Percentiles rank a stretch among this genome's conserved stretches.
These are phyloP conservation scores for Aspidiotus rigidus DNA, from an alignment of 2,888 invertebrate species.

Conservation along the genomic window DNA sequence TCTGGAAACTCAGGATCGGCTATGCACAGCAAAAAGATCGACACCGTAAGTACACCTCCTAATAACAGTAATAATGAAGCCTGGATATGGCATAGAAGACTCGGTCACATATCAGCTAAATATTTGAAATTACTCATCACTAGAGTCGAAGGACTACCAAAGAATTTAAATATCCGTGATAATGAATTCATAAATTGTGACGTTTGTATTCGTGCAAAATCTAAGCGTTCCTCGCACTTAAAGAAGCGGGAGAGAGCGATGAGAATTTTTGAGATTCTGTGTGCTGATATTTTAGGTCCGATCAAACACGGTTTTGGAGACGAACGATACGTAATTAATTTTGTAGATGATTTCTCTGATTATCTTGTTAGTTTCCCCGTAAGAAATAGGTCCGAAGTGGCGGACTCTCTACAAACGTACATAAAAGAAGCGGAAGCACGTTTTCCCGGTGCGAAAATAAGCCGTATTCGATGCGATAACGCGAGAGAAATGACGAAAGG, in stretches of 20 bases:
- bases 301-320: background rate
- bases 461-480: too few relatives aligned
- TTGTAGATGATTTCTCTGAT: background rate
- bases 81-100: conserved; percentile 1
- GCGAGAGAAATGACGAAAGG: too few relatives aligned
- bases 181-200: background rate
- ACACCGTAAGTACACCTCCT: too few relatives aligned
- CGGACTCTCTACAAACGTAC: background rate
- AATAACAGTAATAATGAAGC: too few relatives aligned
- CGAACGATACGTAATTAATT: background rate
- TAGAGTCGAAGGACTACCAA: background rate
- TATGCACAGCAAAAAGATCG: too few relatives aligned
- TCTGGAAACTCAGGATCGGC: too few relatives aligned
- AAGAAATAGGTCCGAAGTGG: background rate
- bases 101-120: background rate
- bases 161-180: background rate
- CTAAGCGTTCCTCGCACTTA: background rate
- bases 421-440: too few relatives aligned
- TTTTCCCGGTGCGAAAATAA: too few relatives aligned
- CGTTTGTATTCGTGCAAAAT: background rate
- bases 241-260: background rate
- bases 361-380: background rate
- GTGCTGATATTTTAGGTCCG: background rate
- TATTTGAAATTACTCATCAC: background rate
- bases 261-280: background rate